These are phyloP conservation scores for Stegastes partitus DNA, from an alignment of 2,113 vertebrate species.

Conservation along the genomic window DNA sequence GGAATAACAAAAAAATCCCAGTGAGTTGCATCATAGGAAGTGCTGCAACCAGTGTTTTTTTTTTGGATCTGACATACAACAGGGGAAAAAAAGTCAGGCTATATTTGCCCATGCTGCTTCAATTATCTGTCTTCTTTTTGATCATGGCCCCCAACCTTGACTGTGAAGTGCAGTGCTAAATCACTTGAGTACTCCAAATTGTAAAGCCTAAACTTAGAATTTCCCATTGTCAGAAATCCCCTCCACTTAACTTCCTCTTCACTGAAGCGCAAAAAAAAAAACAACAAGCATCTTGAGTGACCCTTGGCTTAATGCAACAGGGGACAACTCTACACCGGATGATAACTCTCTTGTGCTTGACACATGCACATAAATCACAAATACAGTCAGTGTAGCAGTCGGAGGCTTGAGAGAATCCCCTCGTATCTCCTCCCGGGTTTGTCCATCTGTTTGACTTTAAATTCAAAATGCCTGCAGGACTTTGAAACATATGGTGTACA, in stretches of 20 bases:
- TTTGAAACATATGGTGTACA: slow-evolving; percentile 64
- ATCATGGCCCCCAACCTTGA: background rate
- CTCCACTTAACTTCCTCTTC: slow-evolving; percentile 22
- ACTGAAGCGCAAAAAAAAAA: background rate
- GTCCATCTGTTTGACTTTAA: slow-evolving; percentile 70
- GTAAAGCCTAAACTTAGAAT: background rate
- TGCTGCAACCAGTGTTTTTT: too few species aligned
- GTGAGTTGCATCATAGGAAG: too few species aligned
- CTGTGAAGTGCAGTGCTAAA: background rate
- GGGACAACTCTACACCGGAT: background rate
- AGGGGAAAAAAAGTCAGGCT: background rate
- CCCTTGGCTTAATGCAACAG: slow-evolving; percentile 11
- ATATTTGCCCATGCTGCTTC: background rate
- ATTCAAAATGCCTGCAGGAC: slow-evolving; percentile 51
- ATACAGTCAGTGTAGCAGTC: slow-evolving; percentile 38
- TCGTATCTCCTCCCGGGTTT: slow-evolving; percentile 37
- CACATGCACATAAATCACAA: slow-evolving; percentile 45
- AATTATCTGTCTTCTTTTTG: background rate
- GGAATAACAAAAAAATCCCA: too few species aligned
- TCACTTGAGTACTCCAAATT: background rate
- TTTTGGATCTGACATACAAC: too few species aligned
- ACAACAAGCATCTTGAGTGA: background rate
- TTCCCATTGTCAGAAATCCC: slow-evolving; percentile 5
- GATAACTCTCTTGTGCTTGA: slow-evolving; percentile 28
- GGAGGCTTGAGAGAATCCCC: slow-evolving; percentile 43